Conservation (phyloP, 2,888 invertebrate genomes). For the Heliconius aoede region DNA sequence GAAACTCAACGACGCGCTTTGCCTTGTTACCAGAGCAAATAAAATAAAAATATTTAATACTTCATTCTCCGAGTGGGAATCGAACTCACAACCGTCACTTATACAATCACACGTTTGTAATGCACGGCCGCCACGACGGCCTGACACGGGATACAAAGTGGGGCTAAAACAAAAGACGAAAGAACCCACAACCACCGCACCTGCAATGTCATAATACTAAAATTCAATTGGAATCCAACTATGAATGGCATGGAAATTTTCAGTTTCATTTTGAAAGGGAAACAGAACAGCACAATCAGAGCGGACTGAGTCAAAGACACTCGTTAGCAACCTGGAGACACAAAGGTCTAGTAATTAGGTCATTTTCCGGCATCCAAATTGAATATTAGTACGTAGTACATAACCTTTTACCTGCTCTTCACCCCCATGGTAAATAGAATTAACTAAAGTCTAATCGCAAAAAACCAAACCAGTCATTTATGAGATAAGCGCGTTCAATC, state of each 20-base stretch:
- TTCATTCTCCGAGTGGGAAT: no score
- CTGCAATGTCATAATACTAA: not conserved
- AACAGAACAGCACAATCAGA: slow-evolving; percentile 19
- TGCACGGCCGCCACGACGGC: no score
- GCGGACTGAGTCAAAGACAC: slow-evolving; percentile 19
- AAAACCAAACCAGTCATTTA: no score
- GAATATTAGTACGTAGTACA: not conserved
- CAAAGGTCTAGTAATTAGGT: slow-evolving; percentile 19
- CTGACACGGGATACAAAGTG: no score
- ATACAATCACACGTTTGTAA: no score
- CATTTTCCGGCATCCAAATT: slow-evolving; percentile 9
- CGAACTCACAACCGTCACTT: no score
- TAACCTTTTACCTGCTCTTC: not conserved
- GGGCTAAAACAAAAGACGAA: not conserved
- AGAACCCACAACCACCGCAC: not conserved
- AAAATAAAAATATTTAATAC: no score
- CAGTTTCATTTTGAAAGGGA: not conserved
- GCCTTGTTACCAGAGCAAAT: no score
- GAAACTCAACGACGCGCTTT: no score
- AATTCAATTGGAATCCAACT: not conserved
- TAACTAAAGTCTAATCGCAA: no score
- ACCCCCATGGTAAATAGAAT: no score
- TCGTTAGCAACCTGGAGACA: slow-evolving; percentile 19
- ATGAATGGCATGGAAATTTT: slow-evolving; percentile 2
- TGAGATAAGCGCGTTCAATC: no score